Conservation (phyloP, 2,113 vertebrate genomes). For the Toxotes chatareus region DNA sequence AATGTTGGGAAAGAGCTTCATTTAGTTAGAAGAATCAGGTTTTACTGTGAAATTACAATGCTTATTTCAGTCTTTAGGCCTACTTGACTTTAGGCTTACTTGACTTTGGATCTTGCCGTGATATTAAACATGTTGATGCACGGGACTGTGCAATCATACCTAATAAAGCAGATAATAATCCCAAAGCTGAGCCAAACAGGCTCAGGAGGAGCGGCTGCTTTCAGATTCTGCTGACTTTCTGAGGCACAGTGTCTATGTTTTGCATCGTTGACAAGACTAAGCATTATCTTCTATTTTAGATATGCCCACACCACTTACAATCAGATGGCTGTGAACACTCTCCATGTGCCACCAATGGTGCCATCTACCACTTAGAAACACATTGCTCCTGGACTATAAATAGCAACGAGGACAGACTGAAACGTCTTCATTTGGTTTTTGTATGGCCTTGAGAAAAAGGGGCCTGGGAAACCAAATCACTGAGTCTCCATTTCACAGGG, state of each 20-base stretch:
- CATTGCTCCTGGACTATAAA: conserved; percentile 59
- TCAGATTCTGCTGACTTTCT: conserved; percentile 43
- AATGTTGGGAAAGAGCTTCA: conserved; percentile 37
- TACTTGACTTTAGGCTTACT: background rate
- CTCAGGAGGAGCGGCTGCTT: conserved; percentile 55
- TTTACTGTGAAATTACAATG: background rate
- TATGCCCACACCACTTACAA: conserved; percentile 64
- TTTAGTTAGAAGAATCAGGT: background rate
- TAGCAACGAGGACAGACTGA: conserved; percentile 55
- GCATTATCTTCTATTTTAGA: conserved; percentile 77
- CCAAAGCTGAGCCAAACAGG: conserved; percentile 57
- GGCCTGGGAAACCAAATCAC: conserved; percentile 79
- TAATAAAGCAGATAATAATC: conserved; percentile 71
- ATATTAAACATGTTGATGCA: conserved; percentile 62
- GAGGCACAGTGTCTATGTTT: conserved; percentile 63
- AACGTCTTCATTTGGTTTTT: conserved; percentile 75
- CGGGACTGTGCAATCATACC: conserved; percentile 42
- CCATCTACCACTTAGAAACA: conserved; percentile 52
- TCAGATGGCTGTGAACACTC: conserved; percentile 63
- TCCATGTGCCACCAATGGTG: conserved; percentile 66
- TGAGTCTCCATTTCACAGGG: conserved; percentile 80
- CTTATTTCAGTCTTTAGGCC: conserved; percentile 14
- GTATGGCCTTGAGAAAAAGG: conserved; percentile 68
- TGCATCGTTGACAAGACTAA: conserved; percentile 58
- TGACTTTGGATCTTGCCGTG: conserved; percentile 25